Evolutionary conservation across 1,140 invertebrate genomes (phyloP).

Genomic region (Drosophila ogumai): DNA sequence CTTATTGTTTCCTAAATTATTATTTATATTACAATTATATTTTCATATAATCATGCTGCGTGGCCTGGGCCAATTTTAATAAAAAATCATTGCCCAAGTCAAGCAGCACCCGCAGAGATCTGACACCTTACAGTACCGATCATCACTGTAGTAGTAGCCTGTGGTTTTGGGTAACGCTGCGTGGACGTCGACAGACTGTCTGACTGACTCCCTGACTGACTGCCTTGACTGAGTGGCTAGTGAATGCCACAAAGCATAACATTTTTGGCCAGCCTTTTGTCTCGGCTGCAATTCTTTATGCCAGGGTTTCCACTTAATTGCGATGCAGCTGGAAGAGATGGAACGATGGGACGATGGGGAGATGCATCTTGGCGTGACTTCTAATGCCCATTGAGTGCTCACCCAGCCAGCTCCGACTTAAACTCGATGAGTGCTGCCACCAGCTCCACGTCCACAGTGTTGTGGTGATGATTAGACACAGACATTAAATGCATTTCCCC

Average conservation of each 20-base stretch:
- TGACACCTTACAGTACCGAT: constrained; percentile 3
- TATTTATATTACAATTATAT: constrained; percentile 2
- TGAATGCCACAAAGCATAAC: constrained; percentile 64
- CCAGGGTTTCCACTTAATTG: constrained; percentile 55
- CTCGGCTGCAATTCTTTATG: constrained; percentile 41
- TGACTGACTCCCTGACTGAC: constrained; percentile 11
- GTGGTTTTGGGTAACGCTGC: constrained; percentile 40
- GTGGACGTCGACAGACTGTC: constrained; percentile 30
- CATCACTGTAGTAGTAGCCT: constrained; percentile 23
- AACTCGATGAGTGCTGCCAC: constrained; percentile 15
- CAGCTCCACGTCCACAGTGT: background rate
- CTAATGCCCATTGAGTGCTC: constrained; percentile 61
- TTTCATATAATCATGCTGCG: constrained; percentile 11
- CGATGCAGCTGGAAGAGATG: constrained; percentile 33
- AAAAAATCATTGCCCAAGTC: constrained; percentile 8
- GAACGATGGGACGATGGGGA: background rate
- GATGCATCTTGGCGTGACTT: constrained; percentile 66
- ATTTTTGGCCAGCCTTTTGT: constrained; percentile 56
- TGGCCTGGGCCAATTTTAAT: constrained; percentile 10
- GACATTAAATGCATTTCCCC: constrained; percentile 61
- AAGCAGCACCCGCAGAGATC: constrained; percentile 9
- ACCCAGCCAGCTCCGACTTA: constrained; percentile 46
- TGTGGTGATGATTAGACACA: constrained; percentile 54
- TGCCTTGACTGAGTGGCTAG: constrained; percentile 25
- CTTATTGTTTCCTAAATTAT: background rate